Evolutionary conservation across 2,888 invertebrate genomes (phyloP).

Genomic region (Bombyx huttoni): DNA sequence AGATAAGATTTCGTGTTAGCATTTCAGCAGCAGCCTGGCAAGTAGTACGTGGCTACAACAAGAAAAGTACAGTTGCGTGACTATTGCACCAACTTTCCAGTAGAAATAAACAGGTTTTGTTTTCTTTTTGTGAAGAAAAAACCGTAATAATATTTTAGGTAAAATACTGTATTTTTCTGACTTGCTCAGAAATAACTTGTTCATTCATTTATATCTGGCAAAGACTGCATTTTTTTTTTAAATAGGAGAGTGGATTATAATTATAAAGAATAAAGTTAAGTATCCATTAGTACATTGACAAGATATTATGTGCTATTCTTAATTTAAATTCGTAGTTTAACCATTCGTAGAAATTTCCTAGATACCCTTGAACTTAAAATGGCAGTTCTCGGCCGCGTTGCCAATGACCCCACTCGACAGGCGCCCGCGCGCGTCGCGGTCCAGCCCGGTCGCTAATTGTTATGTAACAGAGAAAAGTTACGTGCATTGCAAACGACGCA

Average conservation of each 20-base stretch:
- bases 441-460: conserved; percentile 56
- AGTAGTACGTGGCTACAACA: neutral
- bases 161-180: neutral
- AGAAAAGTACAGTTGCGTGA: neutral
- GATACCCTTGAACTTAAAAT: conserved; percentile 71
- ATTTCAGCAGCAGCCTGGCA: neutral
- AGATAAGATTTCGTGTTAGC: neutral
- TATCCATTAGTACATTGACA: neutral
- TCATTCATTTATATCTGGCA: neutral
- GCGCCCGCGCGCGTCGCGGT: conserved; percentile 51
- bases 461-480: conserved; percentile 60
- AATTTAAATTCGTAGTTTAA: neutral
- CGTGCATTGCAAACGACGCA: conserved; percentile 34
- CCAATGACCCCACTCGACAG: conserved; percentile 75
- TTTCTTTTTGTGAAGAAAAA: conserved; percentile 1
- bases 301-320: too few relatives aligned
- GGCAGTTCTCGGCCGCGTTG: conserved; percentile 72
- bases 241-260: too few relatives aligned
- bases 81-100: conserved; percentile 1
- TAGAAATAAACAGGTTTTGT: conserved; percentile 2
- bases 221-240: too few relatives aligned
- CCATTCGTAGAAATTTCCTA: conserved; percentile 14
- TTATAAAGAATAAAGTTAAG: neutral
- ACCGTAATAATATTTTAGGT: conserved; percentile 1
- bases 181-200: neutral